phyloP scores from a whole-genome alignment of 92 coral and sea anemone genomes.

The Siderastrea radians region DNA sequence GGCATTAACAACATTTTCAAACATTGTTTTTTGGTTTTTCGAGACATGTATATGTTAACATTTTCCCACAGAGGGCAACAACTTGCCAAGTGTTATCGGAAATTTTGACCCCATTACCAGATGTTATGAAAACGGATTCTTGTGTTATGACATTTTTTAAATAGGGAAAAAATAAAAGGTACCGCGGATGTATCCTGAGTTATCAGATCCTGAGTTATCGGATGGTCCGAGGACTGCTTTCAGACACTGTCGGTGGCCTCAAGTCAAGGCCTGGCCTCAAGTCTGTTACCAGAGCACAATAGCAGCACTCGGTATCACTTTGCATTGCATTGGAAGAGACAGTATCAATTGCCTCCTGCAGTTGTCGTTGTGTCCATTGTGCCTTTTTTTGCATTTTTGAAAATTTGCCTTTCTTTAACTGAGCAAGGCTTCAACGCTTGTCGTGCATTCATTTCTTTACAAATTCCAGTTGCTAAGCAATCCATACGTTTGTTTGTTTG shows the following conservation, averaged over 20 bases:
- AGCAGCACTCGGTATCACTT: no score
- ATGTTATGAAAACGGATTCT: conserved; percentile 20
- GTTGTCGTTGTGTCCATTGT: no score
- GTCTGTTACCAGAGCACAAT: no score
- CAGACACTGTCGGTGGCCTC: background rate
- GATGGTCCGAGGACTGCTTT: background rate
- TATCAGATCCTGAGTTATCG: background rate
- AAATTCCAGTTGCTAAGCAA: no score
- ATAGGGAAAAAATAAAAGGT: background rate
- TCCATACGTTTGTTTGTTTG: no score
- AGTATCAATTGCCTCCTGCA: no score
- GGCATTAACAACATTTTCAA: background rate
- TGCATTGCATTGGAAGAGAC: no score
- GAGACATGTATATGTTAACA: background rate
- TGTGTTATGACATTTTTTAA: conserved; percentile 23
- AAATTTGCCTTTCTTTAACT: no score
- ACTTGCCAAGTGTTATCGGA: background rate
- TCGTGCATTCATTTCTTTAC: no score
- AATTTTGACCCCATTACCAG: conserved; percentile 8
- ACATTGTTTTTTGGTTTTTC: background rate
- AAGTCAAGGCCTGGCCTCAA: no score
- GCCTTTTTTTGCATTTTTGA: no score
- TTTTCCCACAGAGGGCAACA: conserved; percentile 2
- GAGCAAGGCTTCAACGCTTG: no score
- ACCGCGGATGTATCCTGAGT: background rate